phyloP scores from a whole-genome alignment of 1,140 invertebrate species.

The Vollenhovia emeryi region DNA sequence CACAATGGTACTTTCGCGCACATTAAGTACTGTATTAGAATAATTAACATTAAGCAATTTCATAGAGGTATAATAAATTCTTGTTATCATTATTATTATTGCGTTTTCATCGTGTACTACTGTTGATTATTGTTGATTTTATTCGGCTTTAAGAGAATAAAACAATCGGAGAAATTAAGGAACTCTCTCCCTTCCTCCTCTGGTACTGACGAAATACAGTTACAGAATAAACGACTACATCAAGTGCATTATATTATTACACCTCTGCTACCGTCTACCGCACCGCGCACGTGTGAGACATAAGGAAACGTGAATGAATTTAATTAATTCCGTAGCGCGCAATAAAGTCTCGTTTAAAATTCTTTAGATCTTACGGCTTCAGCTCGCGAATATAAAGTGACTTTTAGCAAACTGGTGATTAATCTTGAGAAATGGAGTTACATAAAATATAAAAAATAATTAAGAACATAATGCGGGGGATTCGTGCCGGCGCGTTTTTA shows the following conservation, averaged over 20 bases:
- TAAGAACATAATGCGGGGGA: background rate
- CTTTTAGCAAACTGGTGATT: background rate
- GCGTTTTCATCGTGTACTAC: background rate
- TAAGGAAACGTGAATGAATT: conserved; percentile 15
- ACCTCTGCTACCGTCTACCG: background rate
- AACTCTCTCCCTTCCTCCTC: background rate
- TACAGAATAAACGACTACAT: background rate
- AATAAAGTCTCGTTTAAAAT: conserved; percentile 36
- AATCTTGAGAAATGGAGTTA: background rate
- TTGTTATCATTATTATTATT: background rate
- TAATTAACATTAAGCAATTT: background rate
- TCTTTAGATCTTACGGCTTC: conserved; percentile 17
- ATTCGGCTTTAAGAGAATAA: background rate
- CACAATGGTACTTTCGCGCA: background rate
- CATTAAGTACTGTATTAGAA: background rate
- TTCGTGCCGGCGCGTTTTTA: background rate
- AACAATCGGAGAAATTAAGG: background rate
- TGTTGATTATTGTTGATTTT: background rate
- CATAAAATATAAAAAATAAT: background rate
- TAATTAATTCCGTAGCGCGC: conserved; percentile 42
- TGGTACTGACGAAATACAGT: background rate
- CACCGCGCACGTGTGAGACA: background rate
- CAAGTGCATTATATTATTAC: conserved; percentile 5
- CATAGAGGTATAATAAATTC: background rate
- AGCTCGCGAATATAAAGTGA: conserved; percentile 9